Evolutionary conservation across 2,888 invertebrate genomes (phyloP), one percentile per base, ranked within the genome.

Genomic region (Timandra comae): DNA sequence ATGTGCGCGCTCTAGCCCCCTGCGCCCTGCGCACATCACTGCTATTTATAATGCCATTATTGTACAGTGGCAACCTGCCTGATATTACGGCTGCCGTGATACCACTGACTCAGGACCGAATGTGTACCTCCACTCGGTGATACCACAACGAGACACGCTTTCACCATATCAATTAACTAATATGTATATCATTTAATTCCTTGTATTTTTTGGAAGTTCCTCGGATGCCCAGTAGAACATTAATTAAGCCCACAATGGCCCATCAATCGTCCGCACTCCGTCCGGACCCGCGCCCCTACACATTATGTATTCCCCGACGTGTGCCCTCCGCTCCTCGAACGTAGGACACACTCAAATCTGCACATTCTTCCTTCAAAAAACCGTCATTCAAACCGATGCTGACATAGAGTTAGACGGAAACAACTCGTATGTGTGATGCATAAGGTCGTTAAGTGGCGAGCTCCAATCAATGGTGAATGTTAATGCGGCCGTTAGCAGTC

Each of bases 311-410:
- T 38, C 43, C 33, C 46, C 31, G 39, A 39, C 35, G 38, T 33
- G 16, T 40, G 33, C 32, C 31, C 35, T 33, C 31, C 33, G 45
- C 32, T 34, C 32, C 29, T 41, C 55, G 42, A 49, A 51, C 45
- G 43, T 41, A 38, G 30, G 41, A 48, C 53, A 48, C 53, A 52
- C 57, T 53, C 54, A 39, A 55, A 56, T 47, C 45, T 51, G 45
- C 34, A 16, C 51, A 44, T 26, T 30, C 34, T 39, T 29, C 37
- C 32, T 39, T 22, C 25, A 57, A 59, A 55, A 57, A 63, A 52
- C 49, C 48, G 45, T 37, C 50, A 56, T 54, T 55, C 52, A 54
- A 49, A 40, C 41, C 38, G 31, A 19, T 30, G 10, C 21, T n/a
- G 16, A 16, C 4, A 5, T 5, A 16, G 16, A 16, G 6, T 16